Percentiles rank a stretch among this genome's conserved stretches.
These are phyloP conservation scores for Caenorhabditis angaria DNA, from an alignment of 2,888 invertebrate genomes.

Conservation along the genomic window DNA sequence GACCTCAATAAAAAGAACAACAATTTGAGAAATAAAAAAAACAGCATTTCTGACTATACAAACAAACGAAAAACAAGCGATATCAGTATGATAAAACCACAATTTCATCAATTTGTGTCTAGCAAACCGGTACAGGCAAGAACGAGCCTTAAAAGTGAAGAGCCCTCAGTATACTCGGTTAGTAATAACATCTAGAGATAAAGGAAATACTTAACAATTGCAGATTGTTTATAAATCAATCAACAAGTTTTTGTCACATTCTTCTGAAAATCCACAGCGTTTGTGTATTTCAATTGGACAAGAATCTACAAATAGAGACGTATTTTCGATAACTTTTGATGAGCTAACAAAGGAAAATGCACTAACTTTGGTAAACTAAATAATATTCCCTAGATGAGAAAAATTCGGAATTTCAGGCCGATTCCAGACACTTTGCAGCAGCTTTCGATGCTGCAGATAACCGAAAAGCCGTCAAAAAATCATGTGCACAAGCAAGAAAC, in stretches of 20 bases:
- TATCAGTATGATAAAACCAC: neutral
- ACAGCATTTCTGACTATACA: neutral
- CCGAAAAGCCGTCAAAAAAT: constrained; percentile 18
- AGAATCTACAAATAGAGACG: constrained; percentile 1
- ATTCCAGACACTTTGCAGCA: constrained; percentile 28
- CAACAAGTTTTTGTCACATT: constrained; percentile 14
- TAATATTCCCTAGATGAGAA: neutral
- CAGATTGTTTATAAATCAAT: constrained; percentile 26
- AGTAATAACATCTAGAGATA: neutral
- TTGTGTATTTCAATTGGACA: constrained; percentile 21
- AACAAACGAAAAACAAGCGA: neutral
- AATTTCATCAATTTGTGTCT: neutral
- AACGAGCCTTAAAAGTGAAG: constrained; percentile 17
- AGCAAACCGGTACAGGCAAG: neutral
- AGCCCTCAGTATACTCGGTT: constrained; percentile 22
- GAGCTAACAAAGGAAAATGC: constrained; percentile 20
- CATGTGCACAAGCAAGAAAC: constrained; percentile 20
- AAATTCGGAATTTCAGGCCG: constrained; percentile 5
- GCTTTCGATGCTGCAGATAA: constrained; percentile 36
- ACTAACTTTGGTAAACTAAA: constrained; percentile 2
- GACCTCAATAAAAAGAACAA: neutral
- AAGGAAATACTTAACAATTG: neutral
- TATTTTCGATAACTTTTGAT: constrained; percentile 17
- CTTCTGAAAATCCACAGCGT: constrained; percentile 9
- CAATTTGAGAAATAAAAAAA: neutral